Conservation (phyloP, 2,797 vertebrate species). For the Bradypodion pumilum region DNA sequence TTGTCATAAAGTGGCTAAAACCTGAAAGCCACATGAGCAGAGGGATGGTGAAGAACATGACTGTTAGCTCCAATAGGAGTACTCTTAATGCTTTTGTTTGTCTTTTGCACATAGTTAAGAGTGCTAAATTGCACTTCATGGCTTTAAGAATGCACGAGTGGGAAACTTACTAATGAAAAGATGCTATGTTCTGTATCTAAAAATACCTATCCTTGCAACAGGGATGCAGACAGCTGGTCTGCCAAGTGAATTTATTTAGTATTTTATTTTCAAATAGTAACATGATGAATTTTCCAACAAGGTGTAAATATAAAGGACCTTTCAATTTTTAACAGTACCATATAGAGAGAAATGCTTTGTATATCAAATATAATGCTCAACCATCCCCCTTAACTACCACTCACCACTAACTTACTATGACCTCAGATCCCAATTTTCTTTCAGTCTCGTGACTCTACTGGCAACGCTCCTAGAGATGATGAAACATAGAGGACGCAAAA, state of each 20-base stretch:
- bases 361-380: not conserved
- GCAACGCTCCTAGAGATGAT: not conserved
- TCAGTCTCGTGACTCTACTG: not conserved
- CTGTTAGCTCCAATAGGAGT: constrained; percentile 6
- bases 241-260: not conserved
- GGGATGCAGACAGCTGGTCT: not conserved
- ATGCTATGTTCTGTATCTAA: constrained; percentile 24
- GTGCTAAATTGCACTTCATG: not conserved
- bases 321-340: not conserved
- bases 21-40: not conserved
- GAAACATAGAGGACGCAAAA: not conserved
- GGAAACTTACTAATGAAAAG: constrained; percentile 11
- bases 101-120: constrained; percentile 3
- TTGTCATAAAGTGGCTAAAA: not conserved
- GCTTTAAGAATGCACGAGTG: constrained; percentile 27
- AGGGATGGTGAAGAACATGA: not conserved
- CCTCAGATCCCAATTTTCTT: not conserved
- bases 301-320: not conserved
- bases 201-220: constrained; percentile 23
- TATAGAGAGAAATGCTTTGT: not conserved
- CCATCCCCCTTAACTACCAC: not conserved
- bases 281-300: not conserved
- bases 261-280: not conserved
- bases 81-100: constrained; percentile 5
- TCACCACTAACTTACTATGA: no score